Conservation (phyloP, 2,888 invertebrate genomes). For the Folsomia manolachei region DNA sequence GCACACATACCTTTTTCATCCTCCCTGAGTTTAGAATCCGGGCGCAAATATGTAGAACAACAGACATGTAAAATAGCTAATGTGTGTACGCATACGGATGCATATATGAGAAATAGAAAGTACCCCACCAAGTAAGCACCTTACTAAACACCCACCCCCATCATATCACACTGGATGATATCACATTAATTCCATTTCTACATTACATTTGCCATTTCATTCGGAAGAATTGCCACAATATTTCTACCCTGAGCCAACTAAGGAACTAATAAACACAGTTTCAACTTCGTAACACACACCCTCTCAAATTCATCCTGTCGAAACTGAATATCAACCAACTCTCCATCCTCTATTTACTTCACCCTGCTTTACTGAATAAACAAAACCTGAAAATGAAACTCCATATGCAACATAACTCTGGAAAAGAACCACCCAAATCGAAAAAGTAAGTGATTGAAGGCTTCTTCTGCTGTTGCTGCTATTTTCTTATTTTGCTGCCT, state of each 20-base stretch:
- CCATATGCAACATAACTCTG: no score
- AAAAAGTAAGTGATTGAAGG: no score
- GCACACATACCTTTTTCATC: not conserved
- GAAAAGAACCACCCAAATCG: no score
- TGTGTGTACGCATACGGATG: not conserved
- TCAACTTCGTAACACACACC: not conserved
- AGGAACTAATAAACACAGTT: not conserved
- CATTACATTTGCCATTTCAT: conserved; percentile 2
- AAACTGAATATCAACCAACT: not conserved
- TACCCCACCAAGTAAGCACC: not conserved
- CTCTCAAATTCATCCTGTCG: not conserved
- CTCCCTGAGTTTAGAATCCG: not conserved
- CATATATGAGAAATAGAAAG: not conserved
- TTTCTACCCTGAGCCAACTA: not conserved
- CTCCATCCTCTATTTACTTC: not conserved
- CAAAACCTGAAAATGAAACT: no score
- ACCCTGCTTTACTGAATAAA: not conserved
- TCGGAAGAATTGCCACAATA: conserved; percentile 1
- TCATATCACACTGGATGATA: no score
- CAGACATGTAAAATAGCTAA: not conserved
- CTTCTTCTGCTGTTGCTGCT: not conserved
- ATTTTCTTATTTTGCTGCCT: no score
- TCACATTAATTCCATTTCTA: not conserved
- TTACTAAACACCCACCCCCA: no score
- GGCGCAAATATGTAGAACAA: not conserved